Base-by-base conservation (phyloP, 2,888 invertebrate species). In the Ypsolopha sequella region DNA sequence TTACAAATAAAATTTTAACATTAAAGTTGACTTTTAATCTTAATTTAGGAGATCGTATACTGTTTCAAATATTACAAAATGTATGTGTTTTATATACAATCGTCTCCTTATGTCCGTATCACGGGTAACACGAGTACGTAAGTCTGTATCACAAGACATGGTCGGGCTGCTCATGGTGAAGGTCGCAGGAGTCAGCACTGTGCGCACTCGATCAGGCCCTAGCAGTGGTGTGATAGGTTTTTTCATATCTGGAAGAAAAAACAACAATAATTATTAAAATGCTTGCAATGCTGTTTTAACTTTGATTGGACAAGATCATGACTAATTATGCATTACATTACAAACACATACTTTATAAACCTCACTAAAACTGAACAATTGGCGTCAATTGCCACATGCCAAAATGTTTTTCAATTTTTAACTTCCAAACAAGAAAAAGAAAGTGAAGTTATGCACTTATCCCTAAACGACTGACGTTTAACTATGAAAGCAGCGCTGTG, bases 11-110 rank as follows among this genome's bases (percentile, higher is more conserved):
- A 66, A 33, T 75, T 80, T 80, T 77, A 85, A 76, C 76, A 76
- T 82, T 85, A 81, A 73, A 77, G 82, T 84, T 86, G 86, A 85
- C 86, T 51, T 48, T 46, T 81, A 80, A 80, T 76, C 85, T 86
- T 86, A 86, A 80, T 81, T 81, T 86, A 86, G 86, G 86, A 86
- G 86, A 86, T 86, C 86, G 86, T 86, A 86, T 86, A 86, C 86
- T 78, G 82, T 85, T 86, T 86, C 80, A 85, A 85, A 82, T 86
- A 86, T 86, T 85, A 86, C 85, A 86, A 86, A 86, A 82, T 45
- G 53, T 51, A 51, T 52, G 73, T 54, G 52, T 78, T 80, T 73
- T 85, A 86, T 86, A 73, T 86, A 86, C 86, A 86, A 79, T 81
- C 74, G 80, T 80, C 80, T 84, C 84, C 84, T 80, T 65, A 60